Conservation (phyloP, 2,797 vertebrate genomes). For the Bovichtus diacanthus region DNA sequence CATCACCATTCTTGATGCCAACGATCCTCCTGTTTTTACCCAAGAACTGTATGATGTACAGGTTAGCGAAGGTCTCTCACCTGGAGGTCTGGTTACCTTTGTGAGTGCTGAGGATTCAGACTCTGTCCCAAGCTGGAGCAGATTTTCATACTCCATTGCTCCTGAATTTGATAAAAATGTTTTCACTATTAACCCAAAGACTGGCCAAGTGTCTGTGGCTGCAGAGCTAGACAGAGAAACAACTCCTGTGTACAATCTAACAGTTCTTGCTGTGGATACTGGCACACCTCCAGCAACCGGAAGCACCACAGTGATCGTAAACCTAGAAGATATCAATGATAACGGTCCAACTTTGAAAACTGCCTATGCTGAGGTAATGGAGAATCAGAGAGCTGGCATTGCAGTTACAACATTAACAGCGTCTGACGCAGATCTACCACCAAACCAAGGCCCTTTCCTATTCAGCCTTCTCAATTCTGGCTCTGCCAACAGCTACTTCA, state of each 20-base stretch:
- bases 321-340: slow-evolving; percentile 97
- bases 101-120: slow-evolving; percentile 97
- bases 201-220: slow-evolving; percentile 94
- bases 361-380: slow-evolving; percentile 90
- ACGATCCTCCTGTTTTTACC: slow-evolving; percentile 96
- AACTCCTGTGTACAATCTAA: slow-evolving; percentile 93
- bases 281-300: slow-evolving; percentile 93
- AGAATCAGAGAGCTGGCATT: slow-evolving; percentile 93
- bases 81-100: slow-evolving; percentile 94
- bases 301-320: slow-evolving; percentile 91
- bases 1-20: slow-evolving; percentile 95
- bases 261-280: slow-evolving; percentile 92
- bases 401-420: slow-evolving; percentile 90
- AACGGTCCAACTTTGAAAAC: slow-evolving; percentile 92
- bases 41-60: slow-evolving; percentile 90
- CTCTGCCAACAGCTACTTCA: slow-evolving; percentile 93
- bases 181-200: slow-evolving; percentile 95
- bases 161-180: slow-evolving; percentile 88
- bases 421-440: slow-evolving; percentile 93
- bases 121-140: slow-evolving; percentile 97
- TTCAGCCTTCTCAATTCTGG: slow-evolving; percentile 92
- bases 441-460: slow-evolving; percentile 95
- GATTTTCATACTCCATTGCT: slow-evolving; percentile 94
- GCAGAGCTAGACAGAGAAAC: slow-evolving; percentile 94
- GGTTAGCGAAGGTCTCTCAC: slow-evolving; percentile 93